These are phyloP conservation scores for Osedax fenrisi DNA, from an alignment of 2,888 invertebrate species.

Conservation along the genomic window DNA sequence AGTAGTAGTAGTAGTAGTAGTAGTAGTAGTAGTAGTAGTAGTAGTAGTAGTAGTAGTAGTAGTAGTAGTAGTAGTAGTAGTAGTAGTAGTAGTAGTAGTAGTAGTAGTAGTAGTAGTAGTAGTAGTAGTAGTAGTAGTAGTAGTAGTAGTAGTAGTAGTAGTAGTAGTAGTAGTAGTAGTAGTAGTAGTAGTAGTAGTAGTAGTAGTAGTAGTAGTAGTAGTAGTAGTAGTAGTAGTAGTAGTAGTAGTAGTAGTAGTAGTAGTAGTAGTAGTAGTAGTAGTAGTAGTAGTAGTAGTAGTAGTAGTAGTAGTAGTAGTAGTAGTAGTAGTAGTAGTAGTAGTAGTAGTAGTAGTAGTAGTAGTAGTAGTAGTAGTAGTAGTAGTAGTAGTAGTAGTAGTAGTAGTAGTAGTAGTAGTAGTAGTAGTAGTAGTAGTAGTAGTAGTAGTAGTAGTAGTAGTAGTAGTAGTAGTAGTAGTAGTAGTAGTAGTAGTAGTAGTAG, in stretches of 20 bases:
- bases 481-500: background rate
- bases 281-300: background rate
- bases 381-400: background rate
- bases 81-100: background rate
- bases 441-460: background rate
- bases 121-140: conserved; percentile 3
- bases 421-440: background rate
- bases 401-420: background rate
- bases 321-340: background rate
- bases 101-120: background rate
- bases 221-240: background rate
- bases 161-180: background rate
- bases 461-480: background rate
- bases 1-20: background rate
- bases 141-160: background rate
- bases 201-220: conserved; percentile 12
- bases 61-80: conserved; percentile 1
- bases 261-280: background rate
- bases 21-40: background rate
- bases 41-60: background rate
- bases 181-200: conserved; percentile 7
- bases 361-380: background rate
- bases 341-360: background rate
- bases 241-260: background rate
- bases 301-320: background rate